Base-by-base conservation (phyloP, 30 jellyfish, hydroid and myxozoan genomes). In the Pseudorhiza aurosa region DNA sequence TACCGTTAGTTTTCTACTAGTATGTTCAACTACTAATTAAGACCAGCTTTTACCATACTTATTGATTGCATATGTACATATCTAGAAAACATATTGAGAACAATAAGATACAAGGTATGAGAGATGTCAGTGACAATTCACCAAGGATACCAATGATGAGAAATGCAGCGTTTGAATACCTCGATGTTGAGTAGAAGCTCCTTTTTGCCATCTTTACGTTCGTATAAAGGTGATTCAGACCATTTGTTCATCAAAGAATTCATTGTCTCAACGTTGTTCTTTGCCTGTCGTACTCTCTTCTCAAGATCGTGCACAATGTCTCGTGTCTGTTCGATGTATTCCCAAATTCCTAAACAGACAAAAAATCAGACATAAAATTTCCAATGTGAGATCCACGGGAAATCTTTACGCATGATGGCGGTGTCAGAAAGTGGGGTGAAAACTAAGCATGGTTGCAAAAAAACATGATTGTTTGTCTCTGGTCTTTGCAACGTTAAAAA, bases 331-430 rank as follows among this genome's bases (percentile, higher is more conserved):
- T 91, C 98, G 32, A 91, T 73, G 69, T 91, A 91, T 19, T 91
- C 98, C 98, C 98, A 91, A 7, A 84, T 87, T 1, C 98, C 98
- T 91, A 42, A 2, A 36, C 42, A n/a, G n/a, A n/a, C n/a, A n/a
- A n/a, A n/a, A n/a, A n/a, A n/a, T n/a, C n/a, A n/a, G n/a, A n/a
- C n/a, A n/a, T n/a, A n/a, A n/a, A n/a, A n/a, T n/a, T n/a, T n/a
- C n/a, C n/a, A n/a, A n/a, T n/a, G n/a, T n/a, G n/a, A n/a, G n/a
- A n/a, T n/a, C n/a, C n/a, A n/a, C n/a, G n/a, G n/a, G n/a, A n/a
- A n/a, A n/a, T n/a, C n/a, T n/a, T n/a, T n/a, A n/a, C n/a, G n/a
- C n/a, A n/a, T n/a, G n/a, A n/a, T n/a, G n/a, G n/a, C n/a, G n/a
- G n/a, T n/a, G n/a, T n/a, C n/a, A n/a, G n/a, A n/a, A n/a, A n/a